A percentile compares a stretch with the other conserved stretches of the same genome.
phyloP scores from a whole-genome alignment of 2,888 invertebrate genomes.

The Sympetrum striolatum region DNA sequence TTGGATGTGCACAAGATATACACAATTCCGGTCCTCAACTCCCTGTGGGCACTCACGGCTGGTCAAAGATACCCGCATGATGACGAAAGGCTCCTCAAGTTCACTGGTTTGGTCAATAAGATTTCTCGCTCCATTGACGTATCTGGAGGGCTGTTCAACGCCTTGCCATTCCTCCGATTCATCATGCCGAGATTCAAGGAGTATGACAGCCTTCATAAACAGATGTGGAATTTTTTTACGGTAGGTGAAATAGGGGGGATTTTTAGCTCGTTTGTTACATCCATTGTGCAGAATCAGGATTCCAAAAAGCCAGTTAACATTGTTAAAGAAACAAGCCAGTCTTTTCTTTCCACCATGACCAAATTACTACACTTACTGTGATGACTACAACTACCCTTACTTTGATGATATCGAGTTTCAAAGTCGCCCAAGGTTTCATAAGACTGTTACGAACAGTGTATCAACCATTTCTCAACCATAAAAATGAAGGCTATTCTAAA shows the following conservation, averaged over 20 bases:
- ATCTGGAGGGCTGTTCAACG: slow-evolving; percentile 47
- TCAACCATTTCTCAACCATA: no score
- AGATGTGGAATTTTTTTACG: slow-evolving; percentile 47
- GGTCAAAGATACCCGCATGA: slow-evolving; percentile 61
- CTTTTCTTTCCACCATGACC: no score
- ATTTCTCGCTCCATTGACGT: slow-evolving; percentile 44
- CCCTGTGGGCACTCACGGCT: slow-evolving; percentile 74
- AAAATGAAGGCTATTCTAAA: no score
- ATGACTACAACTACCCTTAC: no score
- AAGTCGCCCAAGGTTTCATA: no score
- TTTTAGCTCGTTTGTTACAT: no score
- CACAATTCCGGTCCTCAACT: slow-evolving; percentile 71
- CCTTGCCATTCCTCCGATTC: slow-evolving; percentile 45
- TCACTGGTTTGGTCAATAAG: slow-evolving; percentile 43
- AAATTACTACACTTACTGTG: no score
- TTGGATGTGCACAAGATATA: slow-evolving; percentile 64
- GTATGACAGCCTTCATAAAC: slow-evolving; percentile 38
- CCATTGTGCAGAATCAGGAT: no score
- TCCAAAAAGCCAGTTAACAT: no score
- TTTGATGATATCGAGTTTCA: no score
- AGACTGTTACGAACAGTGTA: no score
- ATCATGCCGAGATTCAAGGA: slow-evolving; percentile 46
- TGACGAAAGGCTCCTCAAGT: slow-evolving; percentile 45
- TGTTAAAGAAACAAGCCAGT: no score
- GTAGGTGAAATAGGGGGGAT: background rate